These are phyloP conservation scores for Tetragonula clypearis DNA, from an alignment of 1,140 invertebrate genomes.

Conservation along the genomic window DNA sequence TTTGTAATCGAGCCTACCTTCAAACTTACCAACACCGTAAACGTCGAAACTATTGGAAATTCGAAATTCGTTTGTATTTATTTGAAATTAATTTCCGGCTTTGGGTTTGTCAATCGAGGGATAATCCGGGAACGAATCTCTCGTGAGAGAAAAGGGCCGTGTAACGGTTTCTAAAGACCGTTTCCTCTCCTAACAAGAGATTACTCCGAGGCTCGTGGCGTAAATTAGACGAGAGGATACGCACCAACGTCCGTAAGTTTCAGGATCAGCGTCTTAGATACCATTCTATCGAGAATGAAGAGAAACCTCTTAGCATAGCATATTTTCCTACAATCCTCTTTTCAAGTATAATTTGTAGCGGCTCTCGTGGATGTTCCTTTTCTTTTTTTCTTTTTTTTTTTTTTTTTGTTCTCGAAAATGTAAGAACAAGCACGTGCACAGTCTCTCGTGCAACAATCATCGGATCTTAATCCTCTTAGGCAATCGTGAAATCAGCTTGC, in stretches of 20 bases:
- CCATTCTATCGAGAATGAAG: neutral
- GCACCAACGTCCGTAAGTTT: slow-evolving; percentile 8
- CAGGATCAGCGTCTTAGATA: neutral
- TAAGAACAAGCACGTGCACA: neutral
- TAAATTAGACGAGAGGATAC: neutral
- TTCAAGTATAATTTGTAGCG: neutral
- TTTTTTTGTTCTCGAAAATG: too few species aligned
- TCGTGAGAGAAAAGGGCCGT: neutral
- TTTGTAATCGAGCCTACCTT: neutral
- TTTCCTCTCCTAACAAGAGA: neutral
- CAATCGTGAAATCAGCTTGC: neutral
- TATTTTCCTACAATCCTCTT: slow-evolving; percentile 12
- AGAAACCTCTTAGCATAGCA: neutral
- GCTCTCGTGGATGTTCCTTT: neutral
- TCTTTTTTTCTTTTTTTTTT: too few species aligned
- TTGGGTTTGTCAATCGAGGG: neutral
- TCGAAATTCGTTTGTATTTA: neutral
- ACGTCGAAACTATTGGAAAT: neutral
- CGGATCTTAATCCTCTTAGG: neutral
- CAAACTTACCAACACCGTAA: too few species aligned
- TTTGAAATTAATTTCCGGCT: too few species aligned
- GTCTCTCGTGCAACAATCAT: too few species aligned
- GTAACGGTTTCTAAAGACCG: neutral
- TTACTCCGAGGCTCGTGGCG: neutral
- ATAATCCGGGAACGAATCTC: too few species aligned